Evolutionary conservation across 2,113 vertebrate genomes (phyloP), one percentile per base, ranked within the genome.

Genomic region (Tachysurus vachellii): DNA sequence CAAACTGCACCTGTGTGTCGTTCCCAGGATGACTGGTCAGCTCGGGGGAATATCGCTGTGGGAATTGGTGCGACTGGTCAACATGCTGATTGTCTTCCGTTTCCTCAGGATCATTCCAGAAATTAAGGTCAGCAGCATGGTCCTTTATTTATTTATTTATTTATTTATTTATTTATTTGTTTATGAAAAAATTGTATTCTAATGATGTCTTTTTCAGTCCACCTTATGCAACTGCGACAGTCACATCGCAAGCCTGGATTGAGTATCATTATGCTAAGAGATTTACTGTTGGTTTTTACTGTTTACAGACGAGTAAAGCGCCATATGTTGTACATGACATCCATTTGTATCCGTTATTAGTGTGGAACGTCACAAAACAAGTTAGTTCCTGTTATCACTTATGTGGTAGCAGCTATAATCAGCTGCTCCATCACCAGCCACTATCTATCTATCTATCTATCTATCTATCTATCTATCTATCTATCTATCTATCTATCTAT

Each of bases 21-120:
- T 68, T 92, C 26, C 12, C 86, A 99, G 98, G 97, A 94, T 92
- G 59, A 95, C 95, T 0, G 91, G 93, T 19, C 31, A 92, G 50
- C 85, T 87, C 75, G 93, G 93, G 0, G 64, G 94, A 7, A 56
- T 97, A 14, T 96, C 97, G 12, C 93, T 99, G 79, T 98, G 97
- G 98, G 98, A 99, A 90, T 96, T 98, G 96, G 91, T 96, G 5
- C 95, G 97, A 0, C 87, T 99, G 90, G 94, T 95, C 88, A 99
- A 98, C 92, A 95, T 97, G 95, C 91, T 99, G 21, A 97, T 99
- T 6, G 96, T 99, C 28, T 96, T 99, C 93, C 94, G 98, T 42
- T 98, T 99, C 92, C 94, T 99, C 85, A 89, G 98, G 66, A 96
- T 99, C 89, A 97, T 99, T 88, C 97, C 96, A 0, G 96, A 97